Evolutionary conservation across 2,888 invertebrate genomes (phyloP).

Genomic region (Eumacrocentrus americanus): DNA sequence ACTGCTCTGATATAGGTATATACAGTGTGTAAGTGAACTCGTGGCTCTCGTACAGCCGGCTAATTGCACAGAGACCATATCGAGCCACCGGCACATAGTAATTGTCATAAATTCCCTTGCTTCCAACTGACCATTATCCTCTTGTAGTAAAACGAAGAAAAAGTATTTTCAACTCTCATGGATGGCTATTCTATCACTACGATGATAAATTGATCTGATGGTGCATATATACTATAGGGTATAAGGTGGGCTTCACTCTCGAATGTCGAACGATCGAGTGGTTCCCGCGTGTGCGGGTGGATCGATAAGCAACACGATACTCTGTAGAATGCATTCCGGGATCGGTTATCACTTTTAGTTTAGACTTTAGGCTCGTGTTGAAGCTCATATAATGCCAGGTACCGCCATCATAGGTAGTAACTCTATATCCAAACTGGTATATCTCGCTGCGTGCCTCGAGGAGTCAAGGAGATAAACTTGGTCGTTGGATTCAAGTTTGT

Average conservation of each 20-base stretch:
- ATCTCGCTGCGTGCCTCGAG: neutral
- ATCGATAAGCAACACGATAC: constrained; percentile 6
- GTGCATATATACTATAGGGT: neutral
- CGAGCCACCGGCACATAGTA: neutral
- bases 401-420: neutral
- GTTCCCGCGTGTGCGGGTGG: neutral
- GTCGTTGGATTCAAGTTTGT: neutral
- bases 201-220: neutral
- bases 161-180: neutral
- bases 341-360: neutral
- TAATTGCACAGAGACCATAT: constrained; percentile 5
- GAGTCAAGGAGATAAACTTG: neutral
- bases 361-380: neutral
- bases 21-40: neutral
- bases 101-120: constrained; percentile 1
- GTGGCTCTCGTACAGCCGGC: neutral
- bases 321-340: neutral
- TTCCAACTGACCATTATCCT: neutral
- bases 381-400: neutral
- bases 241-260: neutral
- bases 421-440: constrained; percentile 3
- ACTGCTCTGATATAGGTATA: too few species aligned
- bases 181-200: neutral
- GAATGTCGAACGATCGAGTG: neutral
- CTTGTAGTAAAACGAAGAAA: neutral